phyloP scores from a whole-genome alignment of 1,140 invertebrate genomes.

The Archivesica marissinica region DNA sequence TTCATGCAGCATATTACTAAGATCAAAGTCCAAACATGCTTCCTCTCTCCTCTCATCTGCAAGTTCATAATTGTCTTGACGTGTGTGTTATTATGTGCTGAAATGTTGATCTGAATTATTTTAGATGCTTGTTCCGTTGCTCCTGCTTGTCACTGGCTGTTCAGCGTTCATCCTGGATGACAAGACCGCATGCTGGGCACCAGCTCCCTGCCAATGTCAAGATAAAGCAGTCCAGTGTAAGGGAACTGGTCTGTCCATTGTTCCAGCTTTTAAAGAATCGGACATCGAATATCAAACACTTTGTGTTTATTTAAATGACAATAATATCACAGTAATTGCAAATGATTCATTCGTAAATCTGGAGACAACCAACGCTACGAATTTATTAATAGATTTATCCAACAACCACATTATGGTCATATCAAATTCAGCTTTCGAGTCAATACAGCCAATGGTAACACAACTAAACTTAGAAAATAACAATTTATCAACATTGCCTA shows the following conservation, averaged over 20 bases:
- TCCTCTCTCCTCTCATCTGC: too few species aligned
- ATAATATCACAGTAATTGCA: neutral
- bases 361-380: constrained; percentile 20
- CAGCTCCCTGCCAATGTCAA: neutral
- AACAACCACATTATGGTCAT: constrained; percentile 7
- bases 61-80: too few species aligned
- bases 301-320: neutral
- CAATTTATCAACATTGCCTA: constrained; percentile 1
- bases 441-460: neutral
- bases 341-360: constrained; percentile 10
- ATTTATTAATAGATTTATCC: neutral
- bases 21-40: too few species aligned
- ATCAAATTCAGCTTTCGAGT: neutral
- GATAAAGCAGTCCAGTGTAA: neutral
- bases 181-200: neutral
- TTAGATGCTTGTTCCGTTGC: neutral
- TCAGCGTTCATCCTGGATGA: neutral
- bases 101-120: too few species aligned
- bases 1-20: too few species aligned
- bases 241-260: neutral
- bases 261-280: constrained; percentile 12
- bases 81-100: too few species aligned
- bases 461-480: constrained; percentile 21
- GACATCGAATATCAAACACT: neutral
- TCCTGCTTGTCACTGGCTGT: neutral